phyloP scores from a whole-genome alignment of 2,888 invertebrate genomes.

The Pilophorus perplexus region DNA sequence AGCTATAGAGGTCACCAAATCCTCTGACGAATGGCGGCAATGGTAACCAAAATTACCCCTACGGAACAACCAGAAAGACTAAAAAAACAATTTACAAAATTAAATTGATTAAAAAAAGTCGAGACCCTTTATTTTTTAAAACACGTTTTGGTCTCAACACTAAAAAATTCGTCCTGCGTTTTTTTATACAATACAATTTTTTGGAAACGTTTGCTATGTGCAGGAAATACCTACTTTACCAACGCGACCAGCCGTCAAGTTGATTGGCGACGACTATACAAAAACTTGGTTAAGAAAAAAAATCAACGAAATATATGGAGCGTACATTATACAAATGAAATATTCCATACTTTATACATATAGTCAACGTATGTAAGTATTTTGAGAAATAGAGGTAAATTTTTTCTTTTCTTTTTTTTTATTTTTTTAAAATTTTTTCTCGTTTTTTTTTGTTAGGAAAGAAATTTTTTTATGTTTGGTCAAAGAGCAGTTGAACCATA shows the following conservation, averaged over 20 bases:
- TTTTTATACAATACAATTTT: not conserved
- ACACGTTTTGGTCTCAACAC: conserved; percentile 1
- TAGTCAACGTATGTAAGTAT: conserved; percentile 44
- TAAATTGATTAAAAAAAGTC: not conserved
- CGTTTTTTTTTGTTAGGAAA: conserved; percentile 40
- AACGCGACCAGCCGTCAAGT: conserved; percentile 21
- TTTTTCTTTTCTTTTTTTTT: conserved; percentile 30
- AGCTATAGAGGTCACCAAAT: conserved; percentile 31
- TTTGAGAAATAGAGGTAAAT: conserved; percentile 45
- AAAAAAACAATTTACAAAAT: not conserved
- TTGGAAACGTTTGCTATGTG: conserved; percentile 2
- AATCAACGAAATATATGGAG: conserved; percentile 33
- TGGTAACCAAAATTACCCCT: conserved; percentile 35
- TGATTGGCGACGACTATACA: conserved; percentile 25
- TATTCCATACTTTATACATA: conserved; percentile 44
- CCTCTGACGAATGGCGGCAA: conserved; percentile 32
- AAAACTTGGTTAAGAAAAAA: conserved; percentile 21
- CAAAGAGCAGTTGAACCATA: conserved; percentile 37
- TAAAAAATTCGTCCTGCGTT: conserved; percentile 8
- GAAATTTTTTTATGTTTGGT: conserved; percentile 35
- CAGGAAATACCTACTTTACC: conserved; percentile 20
- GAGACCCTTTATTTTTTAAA: conserved; percentile 20
- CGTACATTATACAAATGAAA: conserved; percentile 45
- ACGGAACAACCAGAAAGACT: conserved; percentile 12
- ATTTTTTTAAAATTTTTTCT: conserved; percentile 4